Evolutionary conservation across 2,797 vertebrate species (phyloP).

Genomic region (Myripristis jacobus): DNA sequence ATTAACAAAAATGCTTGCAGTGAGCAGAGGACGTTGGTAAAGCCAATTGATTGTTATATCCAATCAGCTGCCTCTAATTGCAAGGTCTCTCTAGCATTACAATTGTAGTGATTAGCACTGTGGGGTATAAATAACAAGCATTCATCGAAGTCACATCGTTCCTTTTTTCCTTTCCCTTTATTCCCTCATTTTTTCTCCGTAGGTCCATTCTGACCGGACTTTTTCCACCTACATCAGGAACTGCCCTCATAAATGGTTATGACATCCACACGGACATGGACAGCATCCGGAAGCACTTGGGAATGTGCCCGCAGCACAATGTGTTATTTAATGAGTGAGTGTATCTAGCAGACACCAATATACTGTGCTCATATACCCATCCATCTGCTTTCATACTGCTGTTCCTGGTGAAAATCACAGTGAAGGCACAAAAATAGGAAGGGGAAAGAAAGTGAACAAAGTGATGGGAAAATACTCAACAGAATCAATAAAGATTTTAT

Average conservation of each 20-base stretch:
- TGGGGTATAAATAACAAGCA: background rate
- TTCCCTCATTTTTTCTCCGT: background rate
- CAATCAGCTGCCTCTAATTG: constrained; percentile 12
- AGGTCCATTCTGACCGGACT: constrained; percentile 98
- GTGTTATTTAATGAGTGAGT: constrained; percentile 96
- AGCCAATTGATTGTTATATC: constrained; percentile 18
- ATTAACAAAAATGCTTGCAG: constrained; percentile 18
- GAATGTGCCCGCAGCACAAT: constrained; percentile 98
- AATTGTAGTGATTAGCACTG: background rate
- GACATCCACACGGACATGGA: constrained; percentile 93
- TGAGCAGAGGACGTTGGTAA: too few species aligned
- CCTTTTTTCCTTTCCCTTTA: background rate
- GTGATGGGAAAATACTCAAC: too few species aligned
- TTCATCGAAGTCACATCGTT: background rate
- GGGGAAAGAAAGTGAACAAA: too few species aligned
- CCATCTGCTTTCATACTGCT: background rate
- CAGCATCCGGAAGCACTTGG: constrained; percentile 90
- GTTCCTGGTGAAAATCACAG: background rate
- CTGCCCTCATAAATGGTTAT: constrained; percentile 92
- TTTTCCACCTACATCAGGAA: constrained; percentile 94
- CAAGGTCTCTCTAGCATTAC: background rate
- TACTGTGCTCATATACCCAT: constrained; percentile 3
- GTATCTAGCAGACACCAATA: background rate
- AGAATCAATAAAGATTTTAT: too few species aligned
- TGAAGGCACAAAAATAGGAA: too few species aligned